These are phyloP conservation scores for Engystomops pustulosus DNA, from an alignment of 2,113 vertebrate genomes.

Conservation along the genomic window DNA sequence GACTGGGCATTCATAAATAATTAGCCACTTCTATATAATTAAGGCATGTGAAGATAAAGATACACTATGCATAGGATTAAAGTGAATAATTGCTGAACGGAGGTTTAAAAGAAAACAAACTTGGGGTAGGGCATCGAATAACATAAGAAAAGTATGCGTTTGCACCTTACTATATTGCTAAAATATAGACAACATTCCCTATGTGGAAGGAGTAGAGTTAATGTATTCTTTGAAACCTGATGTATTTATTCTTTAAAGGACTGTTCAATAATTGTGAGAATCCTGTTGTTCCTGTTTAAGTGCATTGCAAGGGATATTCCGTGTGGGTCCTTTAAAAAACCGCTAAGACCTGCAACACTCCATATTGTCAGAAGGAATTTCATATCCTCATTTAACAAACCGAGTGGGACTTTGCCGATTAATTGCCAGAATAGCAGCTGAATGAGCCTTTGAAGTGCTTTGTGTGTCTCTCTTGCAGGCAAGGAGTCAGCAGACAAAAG, in stretches of 20 bases:
- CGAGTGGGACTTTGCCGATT: conserved; percentile 56
- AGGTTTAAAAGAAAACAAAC: no score
- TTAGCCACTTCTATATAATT: no score
- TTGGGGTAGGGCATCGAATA: no score
- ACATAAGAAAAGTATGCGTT: background rate
- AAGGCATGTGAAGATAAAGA: no score
- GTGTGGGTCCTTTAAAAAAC: conserved; percentile 25
- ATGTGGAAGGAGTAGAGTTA: background rate
- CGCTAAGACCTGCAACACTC: conserved; percentile 11
- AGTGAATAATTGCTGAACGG: no score
- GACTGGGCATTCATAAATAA: no score
- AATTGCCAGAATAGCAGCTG: conserved; percentile 60
- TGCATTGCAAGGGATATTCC: background rate
- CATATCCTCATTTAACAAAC: conserved; percentile 59
- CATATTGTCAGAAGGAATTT: conserved; percentile 42
- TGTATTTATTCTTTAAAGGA: background rate
- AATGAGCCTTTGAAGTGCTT: conserved; percentile 61
- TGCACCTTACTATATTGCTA: background rate
- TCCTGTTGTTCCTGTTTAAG: background rate
- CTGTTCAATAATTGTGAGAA: background rate
- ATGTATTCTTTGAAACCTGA: conserved; percentile 3
- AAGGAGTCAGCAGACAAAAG: conserved; percentile 55
- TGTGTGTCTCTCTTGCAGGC: conserved; percentile 48
- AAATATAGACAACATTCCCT: background rate
- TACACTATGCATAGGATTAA: no score